Evolutionary conservation across 2,113 vertebrate genomes (phyloP), one percentile per base, ranked within the genome.

Genomic region (Paratilapia polleni): DNA sequence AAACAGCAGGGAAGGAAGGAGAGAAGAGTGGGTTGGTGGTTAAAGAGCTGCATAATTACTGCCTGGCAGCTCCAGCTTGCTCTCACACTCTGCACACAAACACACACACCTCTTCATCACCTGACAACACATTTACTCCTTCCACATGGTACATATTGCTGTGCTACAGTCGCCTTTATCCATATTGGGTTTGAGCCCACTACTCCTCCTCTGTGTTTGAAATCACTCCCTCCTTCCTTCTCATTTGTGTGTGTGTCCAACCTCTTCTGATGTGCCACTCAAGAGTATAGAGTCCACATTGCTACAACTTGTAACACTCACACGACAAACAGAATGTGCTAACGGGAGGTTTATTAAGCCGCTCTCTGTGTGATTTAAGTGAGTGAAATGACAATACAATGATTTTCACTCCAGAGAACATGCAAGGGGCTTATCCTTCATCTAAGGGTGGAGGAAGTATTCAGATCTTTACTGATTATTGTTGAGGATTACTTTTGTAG

Each of bases 1-100:
- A 86, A 87, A 87, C 90, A 91, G 83, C 77, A 64, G 85, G 83
- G 49, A 14, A n/a, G 59, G 49, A 84, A 54, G 77, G 60, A 84
- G 54, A 58, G 63, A 66, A 59, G 87, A 88, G 84, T 54, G 61
- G 80, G 86, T 24, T 82, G 81, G 78, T 87, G 79, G 84, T 91
- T 88, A 84, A 91, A 89, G 85, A 88, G 81, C 92, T 88, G 82
- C 87, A 85, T 94, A 94, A 95, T 94, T 93, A 91, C 83, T 87
- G 89, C 87, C 90, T 91, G 86, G 82, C 87, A 87, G 79, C 54
- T 78, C 41, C 8, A 31, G 41, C 63, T 77, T 43, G 77, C 28
- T 68, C 60, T 83, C 38, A 74, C 73, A 57, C 58, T 38, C 59
- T 13, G 54, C 62, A 85, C 64, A 77, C 61, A 85, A 60, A 88